These are phyloP conservation scores for Parasteatoda lunata DNA, from an alignment of 2,888 invertebrate species.

Conservation along the genomic window DNA sequence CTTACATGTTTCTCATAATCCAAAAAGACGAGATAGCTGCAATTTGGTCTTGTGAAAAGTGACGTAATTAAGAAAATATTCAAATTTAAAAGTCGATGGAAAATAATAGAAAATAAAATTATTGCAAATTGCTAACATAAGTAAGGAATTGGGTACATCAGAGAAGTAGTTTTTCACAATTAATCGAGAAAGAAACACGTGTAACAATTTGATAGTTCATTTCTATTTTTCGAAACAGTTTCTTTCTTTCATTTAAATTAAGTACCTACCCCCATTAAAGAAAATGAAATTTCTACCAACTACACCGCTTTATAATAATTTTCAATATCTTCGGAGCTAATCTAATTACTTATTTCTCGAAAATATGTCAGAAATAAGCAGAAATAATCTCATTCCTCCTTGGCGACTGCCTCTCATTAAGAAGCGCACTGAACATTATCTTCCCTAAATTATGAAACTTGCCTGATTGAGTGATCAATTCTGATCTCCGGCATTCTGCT, in stretches of 20 bases:
- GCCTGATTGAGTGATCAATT: slow-evolving; percentile 39
- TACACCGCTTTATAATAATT: background rate
- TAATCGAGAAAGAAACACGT: too few species aligned
- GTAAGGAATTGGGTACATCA: too few species aligned
- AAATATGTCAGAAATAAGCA: background rate
- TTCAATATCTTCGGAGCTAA: background rate
- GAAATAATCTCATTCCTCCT: background rate
- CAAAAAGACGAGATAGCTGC: too few species aligned
- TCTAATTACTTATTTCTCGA: background rate
- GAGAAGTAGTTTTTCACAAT: too few species aligned
- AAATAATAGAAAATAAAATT: too few species aligned
- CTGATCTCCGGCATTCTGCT: background rate
- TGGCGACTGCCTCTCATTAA: slow-evolving; percentile 17
- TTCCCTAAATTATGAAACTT: slow-evolving; percentile 28
- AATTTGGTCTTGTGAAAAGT: too few species aligned
- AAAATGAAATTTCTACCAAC: background rate
- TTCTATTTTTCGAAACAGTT: background rate
- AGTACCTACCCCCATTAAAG: background rate
- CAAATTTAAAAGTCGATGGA: too few species aligned
- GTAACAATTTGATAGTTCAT: too few species aligned
- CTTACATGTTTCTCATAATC: too few species aligned
- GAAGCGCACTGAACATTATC: slow-evolving; percentile 32
- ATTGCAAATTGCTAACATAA: too few species aligned
- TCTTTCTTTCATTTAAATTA: background rate
- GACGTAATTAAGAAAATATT: too few species aligned